phyloP scores from a whole-genome alignment of 2,797 vertebrate species.

The Ispidina lecontei region DNA sequence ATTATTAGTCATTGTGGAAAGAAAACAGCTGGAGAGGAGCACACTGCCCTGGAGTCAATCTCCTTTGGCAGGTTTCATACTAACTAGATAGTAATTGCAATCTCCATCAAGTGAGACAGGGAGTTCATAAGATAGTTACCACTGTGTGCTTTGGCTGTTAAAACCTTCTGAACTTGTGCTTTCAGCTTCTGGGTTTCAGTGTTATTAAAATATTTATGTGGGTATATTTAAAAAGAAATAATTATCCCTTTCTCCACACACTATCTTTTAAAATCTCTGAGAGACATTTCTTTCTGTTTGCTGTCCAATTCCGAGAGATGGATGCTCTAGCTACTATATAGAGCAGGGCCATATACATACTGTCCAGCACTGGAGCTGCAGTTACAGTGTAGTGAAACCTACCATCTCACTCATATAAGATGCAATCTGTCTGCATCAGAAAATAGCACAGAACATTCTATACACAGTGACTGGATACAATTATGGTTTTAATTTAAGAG shows the following conservation, averaged over 20 bases:
- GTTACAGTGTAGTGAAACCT: slow-evolving; percentile 82
- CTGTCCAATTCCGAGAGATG: slow-evolving; percentile 78
- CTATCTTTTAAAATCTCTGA: slow-evolving; percentile 29
- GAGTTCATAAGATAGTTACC: slow-evolving; percentile 41
- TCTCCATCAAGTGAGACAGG: slow-evolving; percentile 27
- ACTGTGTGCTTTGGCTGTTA: not conserved
- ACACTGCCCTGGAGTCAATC: slow-evolving; percentile 29
- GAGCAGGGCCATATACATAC: slow-evolving; percentile 82
- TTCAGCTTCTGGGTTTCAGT: slow-evolving; percentile 17
- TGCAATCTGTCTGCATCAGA: slow-evolving; percentile 85
- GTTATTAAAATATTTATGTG: slow-evolving; percentile 44
- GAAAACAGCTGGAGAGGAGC: slow-evolving; percentile 43
- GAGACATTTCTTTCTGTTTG: slow-evolving; percentile 80
- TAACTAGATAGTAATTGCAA: slow-evolving; percentile 62
- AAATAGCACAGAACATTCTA: slow-evolving; percentile 87
- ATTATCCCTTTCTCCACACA: not conserved
- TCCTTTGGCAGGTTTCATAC: slow-evolving; percentile 47
- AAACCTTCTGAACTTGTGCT: slow-evolving; percentile 43
- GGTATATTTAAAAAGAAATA: slow-evolving; percentile 31
- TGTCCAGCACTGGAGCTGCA: slow-evolving; percentile 85
- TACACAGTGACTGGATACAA: slow-evolving; percentile 84
- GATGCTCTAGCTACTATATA: slow-evolving; percentile 81
- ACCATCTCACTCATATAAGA: slow-evolving; percentile 77
- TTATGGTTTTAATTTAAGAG: slow-evolving; percentile 85
- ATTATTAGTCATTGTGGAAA: slow-evolving; percentile 43